Base-by-base conservation (phyloP, 2,888 invertebrate species). In the Apamea epomidion region DNA sequence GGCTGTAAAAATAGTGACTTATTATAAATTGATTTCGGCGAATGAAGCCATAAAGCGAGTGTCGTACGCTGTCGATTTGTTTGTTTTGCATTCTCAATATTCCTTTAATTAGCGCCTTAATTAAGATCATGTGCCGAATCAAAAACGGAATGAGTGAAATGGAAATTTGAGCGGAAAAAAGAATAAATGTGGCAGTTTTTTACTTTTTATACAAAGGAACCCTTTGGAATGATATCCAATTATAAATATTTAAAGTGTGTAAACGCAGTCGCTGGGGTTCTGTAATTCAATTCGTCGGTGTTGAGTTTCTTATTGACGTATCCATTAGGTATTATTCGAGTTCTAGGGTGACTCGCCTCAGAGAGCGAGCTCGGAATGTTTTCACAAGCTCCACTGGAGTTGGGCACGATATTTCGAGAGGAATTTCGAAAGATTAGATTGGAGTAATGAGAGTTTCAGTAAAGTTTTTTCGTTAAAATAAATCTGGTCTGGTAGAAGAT, bases 261-360 rank as follows among this genome's bases (percentile, higher is more conserved):
- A 92, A 92, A 93, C 91, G 91, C 92, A 91, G 91, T 90, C 86
- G 86, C 90, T 92, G 91, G 94, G 93, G 92, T 90, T 90, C 90
- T 90, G 96, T 96, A 94, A 96, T 94, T 94, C 92, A 93, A 96
- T 94, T 95, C 95, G 90, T 83, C 89, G 92, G 95, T 94, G 92
- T 96, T 91, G 93, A 92, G 93, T 96, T 96, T 94, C 96, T 92
- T 96, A 96, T 96, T 96, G 96, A 96, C 96, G 93, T 92, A 95
- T 94, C 96, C 96, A 96, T 96, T 96, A 96, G 91, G 92, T 92
- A 92, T 91, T 91, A 91, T 91, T 91, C 91, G 90, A 91, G 92
- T 90, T 91, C 91, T 90, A 90, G 90, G 89, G 91, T 90, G 90
- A 86, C 86, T 91, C 87, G 86, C 54, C 68, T 84, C 88, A 84